These are phyloP conservation scores for Agonopterix subpropinquella DNA, from an alignment of 2,888 invertebrate genomes.

Conservation along the genomic window DNA sequence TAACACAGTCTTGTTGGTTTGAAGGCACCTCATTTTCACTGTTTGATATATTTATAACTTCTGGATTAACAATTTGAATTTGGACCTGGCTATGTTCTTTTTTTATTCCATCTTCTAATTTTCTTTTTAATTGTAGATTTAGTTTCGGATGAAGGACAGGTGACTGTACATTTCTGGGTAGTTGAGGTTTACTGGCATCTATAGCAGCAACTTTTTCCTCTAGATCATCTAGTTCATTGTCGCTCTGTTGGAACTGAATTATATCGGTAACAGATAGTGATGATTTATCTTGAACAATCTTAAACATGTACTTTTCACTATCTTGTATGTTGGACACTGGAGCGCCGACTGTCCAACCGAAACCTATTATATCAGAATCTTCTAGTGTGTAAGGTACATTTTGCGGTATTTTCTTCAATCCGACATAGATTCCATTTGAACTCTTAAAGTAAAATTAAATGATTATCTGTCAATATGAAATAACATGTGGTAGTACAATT, in stretches of 20 bases:
- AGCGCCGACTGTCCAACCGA: slow-evolving; percentile 62
- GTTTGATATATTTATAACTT: slow-evolving; percentile 39
- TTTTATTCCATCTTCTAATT: slow-evolving; percentile 19
- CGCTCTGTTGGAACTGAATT: slow-evolving; percentile 39
- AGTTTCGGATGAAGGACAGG: slow-evolving; percentile 14
- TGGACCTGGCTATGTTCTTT: neutral
- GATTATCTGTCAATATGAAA: neutral
- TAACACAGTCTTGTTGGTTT: slow-evolving; percentile 14
- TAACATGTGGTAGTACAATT: too few species aligned
- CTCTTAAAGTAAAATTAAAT: slow-evolving; percentile 57
- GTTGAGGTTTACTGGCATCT: slow-evolving; percentile 9
- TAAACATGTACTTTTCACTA: slow-evolving; percentile 54
- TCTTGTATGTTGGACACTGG: slow-evolving; percentile 39
- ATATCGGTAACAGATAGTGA: slow-evolving; percentile 22
- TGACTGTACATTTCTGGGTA: slow-evolving; percentile 10
- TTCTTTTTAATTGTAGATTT: slow-evolving; percentile 17
- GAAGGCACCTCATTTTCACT: slow-evolving; percentile 35
- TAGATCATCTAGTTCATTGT: slow-evolving; percentile 37
- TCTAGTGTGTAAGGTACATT: slow-evolving; percentile 42
- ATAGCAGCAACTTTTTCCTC: slow-evolving; percentile 31
- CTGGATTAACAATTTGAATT: slow-evolving; percentile 16
- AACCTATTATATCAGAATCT: slow-evolving; percentile 68
- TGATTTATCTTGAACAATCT: slow-evolving; percentile 32
- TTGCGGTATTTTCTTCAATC: slow-evolving; percentile 48
- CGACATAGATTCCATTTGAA: slow-evolving; percentile 76